Evolutionary conservation across 2,888 invertebrate species (phyloP).

Genomic region (Hirudinaria manillensis): DNA sequence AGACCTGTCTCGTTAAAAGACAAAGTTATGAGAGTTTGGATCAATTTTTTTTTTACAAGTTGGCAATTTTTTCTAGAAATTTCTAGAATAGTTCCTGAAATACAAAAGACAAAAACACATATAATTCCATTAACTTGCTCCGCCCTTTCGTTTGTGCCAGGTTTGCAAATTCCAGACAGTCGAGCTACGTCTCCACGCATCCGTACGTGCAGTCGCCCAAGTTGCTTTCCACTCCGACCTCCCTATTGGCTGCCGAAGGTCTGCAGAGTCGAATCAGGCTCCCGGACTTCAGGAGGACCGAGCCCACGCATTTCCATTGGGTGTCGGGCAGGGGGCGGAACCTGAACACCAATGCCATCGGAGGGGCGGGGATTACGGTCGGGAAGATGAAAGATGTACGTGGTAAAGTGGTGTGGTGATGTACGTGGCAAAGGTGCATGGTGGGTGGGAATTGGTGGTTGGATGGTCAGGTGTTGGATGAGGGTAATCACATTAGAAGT

Average conservation of each 20-base stretch:
- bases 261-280: background rate
- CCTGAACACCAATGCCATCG: background rate
- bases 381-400: slow-evolving; percentile 27
- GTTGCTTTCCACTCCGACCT: slow-evolving; percentile 16
- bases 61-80: too few species aligned
- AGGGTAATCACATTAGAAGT: too few species aligned
- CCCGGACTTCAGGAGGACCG: slow-evolving; percentile 26
- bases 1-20: too few species aligned
- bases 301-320: slow-evolving; percentile 30
- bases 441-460: too few species aligned
- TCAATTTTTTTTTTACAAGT: too few species aligned
- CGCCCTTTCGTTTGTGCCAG: slow-evolving; percentile 11
- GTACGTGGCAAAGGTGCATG: slow-evolving; percentile 2
- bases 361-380: slow-evolving; percentile 3
- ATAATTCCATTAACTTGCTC: too few species aligned
- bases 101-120: too few species aligned
- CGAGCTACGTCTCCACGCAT: slow-evolving; percentile 8
- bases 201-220: slow-evolving; percentile 12
- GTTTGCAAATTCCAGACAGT: slow-evolving; percentile 13
- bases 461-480: too few species aligned
- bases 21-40: too few species aligned
- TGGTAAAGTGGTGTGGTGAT: slow-evolving; percentile 21
- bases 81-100: too few species aligned
- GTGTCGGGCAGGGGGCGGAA: slow-evolving; percentile 17
- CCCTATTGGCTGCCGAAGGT: background rate